Evolutionary conservation across 2,888 invertebrate genomes (phyloP).

Genomic region (Hyles lineata): DNA sequence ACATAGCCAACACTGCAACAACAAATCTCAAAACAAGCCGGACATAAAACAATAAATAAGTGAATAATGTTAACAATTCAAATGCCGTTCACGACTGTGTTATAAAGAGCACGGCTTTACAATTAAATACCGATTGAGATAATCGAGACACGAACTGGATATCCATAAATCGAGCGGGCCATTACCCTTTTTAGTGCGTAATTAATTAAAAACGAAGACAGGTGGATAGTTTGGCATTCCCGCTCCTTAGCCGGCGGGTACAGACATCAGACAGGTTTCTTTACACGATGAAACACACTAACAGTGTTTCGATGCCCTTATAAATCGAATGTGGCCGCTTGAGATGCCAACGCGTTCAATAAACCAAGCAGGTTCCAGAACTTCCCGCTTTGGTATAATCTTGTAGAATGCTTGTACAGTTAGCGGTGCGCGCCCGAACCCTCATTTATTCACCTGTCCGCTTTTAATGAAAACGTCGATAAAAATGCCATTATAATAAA

Average conservation of each 20-base stretch:
- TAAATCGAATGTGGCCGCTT: slow-evolving; percentile 64
- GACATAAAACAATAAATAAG: slow-evolving; percentile 24
- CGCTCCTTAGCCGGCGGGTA: slow-evolving; percentile 55
- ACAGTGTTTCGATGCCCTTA: slow-evolving; percentile 61
- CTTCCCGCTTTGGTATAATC: slow-evolving; percentile 76
- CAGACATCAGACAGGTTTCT: slow-evolving; percentile 59
- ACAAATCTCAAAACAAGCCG: slow-evolving; percentile 18
- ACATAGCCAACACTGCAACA: background rate
- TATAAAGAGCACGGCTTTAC: slow-evolving; percentile 38
- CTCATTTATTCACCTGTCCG: slow-evolving; percentile 29
- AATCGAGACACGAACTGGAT: slow-evolving; percentile 55
- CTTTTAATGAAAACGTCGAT: slow-evolving; percentile 34
- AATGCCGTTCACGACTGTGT: slow-evolving; percentile 22
- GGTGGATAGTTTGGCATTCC: slow-evolving; percentile 67
- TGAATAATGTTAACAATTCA: slow-evolving; percentile 26
- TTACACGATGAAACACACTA: slow-evolving; percentile 44
- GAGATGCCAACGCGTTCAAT: slow-evolving; percentile 74
- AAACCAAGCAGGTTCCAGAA: slow-evolving; percentile 75
- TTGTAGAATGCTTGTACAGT: slow-evolving; percentile 77
- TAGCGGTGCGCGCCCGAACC: slow-evolving; percentile 46
- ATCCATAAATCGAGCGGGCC: slow-evolving; percentile 56
- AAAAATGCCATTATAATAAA: slow-evolving; percentile 24
- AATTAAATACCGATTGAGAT: slow-evolving; percentile 56
- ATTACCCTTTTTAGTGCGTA: slow-evolving; percentile 57
- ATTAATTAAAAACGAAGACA: slow-evolving; percentile 64